Evolutionary conservation across 2,113 vertebrate genomes (phyloP), one percentile per base, ranked within the genome.

Genomic region (Cephalopterus ornatus): DNA sequence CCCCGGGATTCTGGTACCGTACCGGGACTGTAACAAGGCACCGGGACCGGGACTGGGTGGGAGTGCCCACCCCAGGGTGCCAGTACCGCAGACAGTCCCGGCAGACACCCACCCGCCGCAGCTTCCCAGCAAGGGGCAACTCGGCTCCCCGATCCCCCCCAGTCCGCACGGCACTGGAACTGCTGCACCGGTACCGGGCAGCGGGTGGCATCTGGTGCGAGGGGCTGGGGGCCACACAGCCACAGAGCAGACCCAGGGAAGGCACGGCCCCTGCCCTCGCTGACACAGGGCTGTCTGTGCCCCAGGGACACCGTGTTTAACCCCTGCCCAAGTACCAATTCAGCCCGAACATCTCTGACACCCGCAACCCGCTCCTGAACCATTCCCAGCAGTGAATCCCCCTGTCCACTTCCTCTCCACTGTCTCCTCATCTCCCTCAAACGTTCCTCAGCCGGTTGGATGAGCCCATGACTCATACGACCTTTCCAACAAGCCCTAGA

Each of bases 401-500:
- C 53, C 50, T 56, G 3, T 61, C 35, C 87, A 28, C 76, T 39
- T 71, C 77, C 76, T 46, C 70, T 72, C 39, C 30, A 47, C 84
- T 33, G 47, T 37, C 70, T 94, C 89, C 84, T 56, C 94, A 35
- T 58, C 88, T 41, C 75, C 44, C 93, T 52, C 87, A 49, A 52
- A 44, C 62, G 12, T 50, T 61, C 79, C 47, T 46, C 93, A 83
- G 85, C 59, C 88, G 33, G 5, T 4, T 66, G 92, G 71, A 79
- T 88, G 95, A 90, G 88, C 67, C 84, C 63, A 16, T 96, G 96
- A 96, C 92, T 96, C 95, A 97, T 23, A 65, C 33, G 83, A 96
- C 95, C 96, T 95, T 95, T 94, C 78, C 39, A 80, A 80, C 44
- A 46, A 93, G 79, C 88, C 93, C 75, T 42, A 8, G 63, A 80